Conservation (phyloP, 2,888 invertebrate species). For the Sarcophaga caerulescens region DNA sequence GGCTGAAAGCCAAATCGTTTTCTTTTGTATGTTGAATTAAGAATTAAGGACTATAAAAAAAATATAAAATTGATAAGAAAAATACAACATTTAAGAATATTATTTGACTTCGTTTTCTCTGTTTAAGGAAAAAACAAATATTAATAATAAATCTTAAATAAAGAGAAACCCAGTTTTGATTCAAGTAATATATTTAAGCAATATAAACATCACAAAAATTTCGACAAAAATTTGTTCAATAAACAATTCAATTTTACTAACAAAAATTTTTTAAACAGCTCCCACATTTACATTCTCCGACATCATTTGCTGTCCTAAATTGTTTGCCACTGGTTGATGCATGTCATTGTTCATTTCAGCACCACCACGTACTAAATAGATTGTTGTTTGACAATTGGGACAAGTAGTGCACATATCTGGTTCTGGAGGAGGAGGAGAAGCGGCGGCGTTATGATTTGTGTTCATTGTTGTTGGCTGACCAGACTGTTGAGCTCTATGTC, state of each 20-base stretch:
- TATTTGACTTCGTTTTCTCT: too few relatives aligned
- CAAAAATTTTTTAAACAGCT: background rate
- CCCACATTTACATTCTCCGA: background rate
- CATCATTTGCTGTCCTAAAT: slow-evolving; percentile 7
- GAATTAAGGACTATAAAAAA: background rate
- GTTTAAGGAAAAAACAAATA: too few relatives aligned
- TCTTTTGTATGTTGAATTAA: background rate
- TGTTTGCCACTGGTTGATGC: slow-evolving; percentile 21
- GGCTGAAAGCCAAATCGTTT: slow-evolving; percentile 56
- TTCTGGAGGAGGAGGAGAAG: slow-evolving; percentile 64
- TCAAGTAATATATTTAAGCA: background rate
- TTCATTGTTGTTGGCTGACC: background rate
- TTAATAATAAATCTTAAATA: too few relatives aligned
- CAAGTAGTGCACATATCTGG: slow-evolving; percentile 79
- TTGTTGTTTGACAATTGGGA: slow-evolving; percentile 79
- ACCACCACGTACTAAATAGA: slow-evolving; percentile 76
- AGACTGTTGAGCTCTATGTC: background rate
- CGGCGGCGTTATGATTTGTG: background rate
- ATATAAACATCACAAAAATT: slow-evolving; percentile 19
- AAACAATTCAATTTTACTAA: background rate
- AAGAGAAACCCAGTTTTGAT: too few relatives aligned
- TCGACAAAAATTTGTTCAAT: background rate
- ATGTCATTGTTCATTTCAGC: slow-evolving; percentile 70
- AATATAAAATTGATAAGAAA: slow-evolving; percentile 24
- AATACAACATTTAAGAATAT: too few relatives aligned